A percentile compares a stretch with the other conserved stretches of the same genome.
These are phyloP conservation scores for Standfussiana lucernea DNA, from an alignment of 2,888 invertebrate species.

Conservation along the genomic window DNA sequence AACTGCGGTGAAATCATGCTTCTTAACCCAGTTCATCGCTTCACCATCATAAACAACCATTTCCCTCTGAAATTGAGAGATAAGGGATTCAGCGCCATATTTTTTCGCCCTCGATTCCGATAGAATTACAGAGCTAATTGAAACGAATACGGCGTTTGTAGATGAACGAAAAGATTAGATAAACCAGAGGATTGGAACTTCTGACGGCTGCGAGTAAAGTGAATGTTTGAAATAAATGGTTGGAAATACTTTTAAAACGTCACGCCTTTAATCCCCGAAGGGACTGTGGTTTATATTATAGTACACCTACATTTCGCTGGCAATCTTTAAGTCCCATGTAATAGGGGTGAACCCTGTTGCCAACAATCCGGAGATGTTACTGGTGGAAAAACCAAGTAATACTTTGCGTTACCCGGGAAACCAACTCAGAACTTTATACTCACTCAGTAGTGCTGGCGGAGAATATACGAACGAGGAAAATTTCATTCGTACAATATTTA, in stretches of 20 bases:
- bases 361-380: not conserved
- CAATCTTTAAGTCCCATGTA: not conserved
- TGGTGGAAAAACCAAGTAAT: too few relatives aligned
- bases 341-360: not conserved
- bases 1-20: not conserved
- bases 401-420: too few relatives aligned
- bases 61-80: conserved; percentile 41
- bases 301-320: not conserved
- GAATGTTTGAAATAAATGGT: not conserved
- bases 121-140: conserved; percentile 52
- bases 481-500: too few relatives aligned
- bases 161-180: conserved; percentile 22
- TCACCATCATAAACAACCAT: conserved; percentile 38
- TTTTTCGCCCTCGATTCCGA: conserved; percentile 33
- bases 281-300: not conserved
- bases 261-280: not conserved
- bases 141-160: conserved; percentile 44
- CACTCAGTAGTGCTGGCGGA: too few relatives aligned
- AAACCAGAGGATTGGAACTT: not conserved
- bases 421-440: too few relatives aligned
- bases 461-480: too few relatives aligned
- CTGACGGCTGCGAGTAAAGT: not conserved
- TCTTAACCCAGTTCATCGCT: conserved; percentile 3
- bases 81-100: conserved; percentile 38
- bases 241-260: not conserved